phyloP scores from a whole-genome alignment of 1,140 invertebrate species.

The Listronotus oregonensis region DNA sequence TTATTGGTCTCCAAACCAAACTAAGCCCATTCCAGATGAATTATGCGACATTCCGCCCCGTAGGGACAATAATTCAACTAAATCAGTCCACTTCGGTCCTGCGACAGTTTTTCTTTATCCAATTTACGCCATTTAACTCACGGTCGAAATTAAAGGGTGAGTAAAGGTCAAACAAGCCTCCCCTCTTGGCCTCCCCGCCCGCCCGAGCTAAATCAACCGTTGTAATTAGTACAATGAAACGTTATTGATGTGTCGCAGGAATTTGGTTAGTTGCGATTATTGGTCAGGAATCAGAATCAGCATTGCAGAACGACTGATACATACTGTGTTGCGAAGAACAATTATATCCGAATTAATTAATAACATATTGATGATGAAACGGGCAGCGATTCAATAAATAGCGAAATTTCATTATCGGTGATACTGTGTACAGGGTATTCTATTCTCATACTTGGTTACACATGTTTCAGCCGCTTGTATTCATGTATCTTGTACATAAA shows the following conservation, averaged over 20 bases:
- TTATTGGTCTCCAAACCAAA: conserved; percentile 50
- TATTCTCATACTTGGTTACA: too few relatives aligned
- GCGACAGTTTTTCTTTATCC: conserved; percentile 46
- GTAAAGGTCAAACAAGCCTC: conserved; percentile 11
- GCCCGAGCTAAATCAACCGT: conserved; percentile 52
- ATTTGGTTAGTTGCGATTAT: conserved; percentile 52
- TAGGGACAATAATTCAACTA: conserved; percentile 54
- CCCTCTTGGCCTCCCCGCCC: conserved; percentile 5
- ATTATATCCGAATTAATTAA: conserved; percentile 45
- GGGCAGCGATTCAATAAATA: conserved; percentile 25
- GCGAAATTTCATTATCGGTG: conserved; percentile 40
- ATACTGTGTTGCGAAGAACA: conserved; percentile 42
- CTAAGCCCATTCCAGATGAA: conserved; percentile 53
- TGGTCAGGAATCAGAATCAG: conserved; percentile 45
- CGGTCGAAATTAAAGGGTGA: conserved; percentile 32
- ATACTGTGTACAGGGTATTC: conserved; percentile 14
- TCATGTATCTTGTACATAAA: too few relatives aligned
- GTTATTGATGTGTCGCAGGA: conserved; percentile 54
- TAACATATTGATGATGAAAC: conserved; percentile 43
- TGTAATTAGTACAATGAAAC: conserved; percentile 53
- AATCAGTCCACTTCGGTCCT: conserved; percentile 45
- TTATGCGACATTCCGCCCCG: conserved; percentile 48
- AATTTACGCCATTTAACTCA: conserved; percentile 53
- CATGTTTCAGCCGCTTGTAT: too few relatives aligned
- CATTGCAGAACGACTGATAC: conserved; percentile 48